A percentile compares a stretch with the other conserved stretches of the same genome.
phyloP scores from a whole-genome alignment of 2,113 vertebrate species.

The Otis tarda region DNA sequence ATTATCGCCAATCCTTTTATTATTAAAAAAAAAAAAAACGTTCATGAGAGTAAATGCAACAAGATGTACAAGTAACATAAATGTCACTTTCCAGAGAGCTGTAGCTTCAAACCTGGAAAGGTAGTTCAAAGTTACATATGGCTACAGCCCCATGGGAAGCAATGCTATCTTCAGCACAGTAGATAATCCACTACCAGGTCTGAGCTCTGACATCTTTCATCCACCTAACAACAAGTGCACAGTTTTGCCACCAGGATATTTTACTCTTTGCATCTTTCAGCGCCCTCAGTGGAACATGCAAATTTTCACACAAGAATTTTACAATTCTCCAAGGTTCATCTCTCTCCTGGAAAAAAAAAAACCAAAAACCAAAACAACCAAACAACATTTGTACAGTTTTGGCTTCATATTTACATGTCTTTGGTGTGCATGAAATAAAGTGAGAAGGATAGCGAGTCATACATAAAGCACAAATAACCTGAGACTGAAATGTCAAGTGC shows the following conservation, averaged over 20 bases:
- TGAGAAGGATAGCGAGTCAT: not conserved
- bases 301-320: not conserved
- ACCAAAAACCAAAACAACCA: accelerated
- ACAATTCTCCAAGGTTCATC: not conserved
- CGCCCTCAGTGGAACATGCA: not conserved
- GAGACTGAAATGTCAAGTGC: not conserved
- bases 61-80: not conserved
- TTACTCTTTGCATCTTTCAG: not conserved
- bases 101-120: not conserved
- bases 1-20: not conserved
- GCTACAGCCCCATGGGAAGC: not conserved
- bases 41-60: not conserved
- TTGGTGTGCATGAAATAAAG: not conserved
- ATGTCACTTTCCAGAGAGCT: not conserved
- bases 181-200: not conserved
- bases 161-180: not conserved
- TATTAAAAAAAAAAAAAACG: not conserved
- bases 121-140: not conserved
- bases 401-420: not conserved
- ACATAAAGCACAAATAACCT: not conserved
- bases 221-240: not conserved
- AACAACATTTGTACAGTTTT: not conserved
- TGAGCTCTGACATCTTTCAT: not conserved
- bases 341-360: not conserved
- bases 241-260: not conserved